Conservation (phyloP, 1,140 invertebrate species). For the Drosophila sp. region DNA sequence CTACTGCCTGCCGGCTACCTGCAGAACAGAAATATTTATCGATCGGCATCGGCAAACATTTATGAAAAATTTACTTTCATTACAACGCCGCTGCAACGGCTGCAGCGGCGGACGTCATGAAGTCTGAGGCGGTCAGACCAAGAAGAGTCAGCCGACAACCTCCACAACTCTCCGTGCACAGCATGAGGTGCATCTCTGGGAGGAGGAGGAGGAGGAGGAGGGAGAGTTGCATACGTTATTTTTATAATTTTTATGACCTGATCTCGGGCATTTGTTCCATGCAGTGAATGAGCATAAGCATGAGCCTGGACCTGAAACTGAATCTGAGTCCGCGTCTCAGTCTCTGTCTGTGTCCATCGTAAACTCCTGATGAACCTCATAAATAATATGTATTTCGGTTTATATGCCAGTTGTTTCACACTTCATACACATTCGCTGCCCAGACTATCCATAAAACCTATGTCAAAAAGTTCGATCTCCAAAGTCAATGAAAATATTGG, state of each 20-base stretch:
- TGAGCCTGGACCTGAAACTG: not conserved
- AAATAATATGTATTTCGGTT: slow-evolving; percentile 80
- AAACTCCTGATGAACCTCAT: slow-evolving; percentile 81
- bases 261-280: slow-evolving; percentile 53
- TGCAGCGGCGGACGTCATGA: slow-evolving; percentile 70
- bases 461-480: slow-evolving; percentile 62
- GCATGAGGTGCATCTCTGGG: slow-evolving; percentile 52
- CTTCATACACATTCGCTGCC: slow-evolving; percentile 40
- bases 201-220: not conserved
- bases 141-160: slow-evolving; percentile 22
- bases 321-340: not conserved
- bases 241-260: slow-evolving; percentile 72
- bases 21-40: slow-evolving; percentile 72
- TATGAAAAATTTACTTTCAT: slow-evolving; percentile 80
- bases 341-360: slow-evolving; percentile 45
- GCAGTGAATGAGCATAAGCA: slow-evolving; percentile 38
- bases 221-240: slow-evolving; percentile 60
- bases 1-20: slow-evolving; percentile 56
- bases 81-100: slow-evolving; percentile 42
- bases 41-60: slow-evolving; percentile 59
- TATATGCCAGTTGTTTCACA: slow-evolving; percentile 75
- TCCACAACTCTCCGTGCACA: slow-evolving; percentile 40
- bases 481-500: slow-evolving; percentile 74
- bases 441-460: slow-evolving; percentile 63
- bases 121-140: slow-evolving; percentile 65